These are phyloP conservation scores for Dermatemys mawii DNA, from an alignment of 2,113 vertebrate genomes.

Conservation along the genomic window DNA sequence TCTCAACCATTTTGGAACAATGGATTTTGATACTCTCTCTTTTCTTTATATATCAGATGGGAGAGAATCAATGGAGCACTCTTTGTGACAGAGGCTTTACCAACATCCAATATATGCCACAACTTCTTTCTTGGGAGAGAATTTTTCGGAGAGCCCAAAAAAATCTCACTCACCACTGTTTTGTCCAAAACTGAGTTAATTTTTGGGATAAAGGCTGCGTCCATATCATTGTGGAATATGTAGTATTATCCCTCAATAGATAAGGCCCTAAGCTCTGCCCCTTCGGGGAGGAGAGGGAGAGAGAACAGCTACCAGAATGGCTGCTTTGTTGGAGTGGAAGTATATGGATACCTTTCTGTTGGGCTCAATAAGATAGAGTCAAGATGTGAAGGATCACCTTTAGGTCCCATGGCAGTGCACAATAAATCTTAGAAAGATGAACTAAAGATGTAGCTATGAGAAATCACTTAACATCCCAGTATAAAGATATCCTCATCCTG, in stretches of 20 bases:
- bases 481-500: neutral
- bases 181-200: neutral
- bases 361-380: neutral
- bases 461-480: neutral
- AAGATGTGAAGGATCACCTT: neutral
- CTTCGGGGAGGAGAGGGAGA: neutral
- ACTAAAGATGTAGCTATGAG: neutral
- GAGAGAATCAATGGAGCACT: neutral
- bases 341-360: neutral
- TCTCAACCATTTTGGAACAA: neutral
- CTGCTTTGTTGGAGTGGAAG: neutral
- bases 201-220: too few species aligned
- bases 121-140: neutral
- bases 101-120: neutral
- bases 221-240: neutral
- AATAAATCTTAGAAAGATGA: neutral
- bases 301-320: neutral
- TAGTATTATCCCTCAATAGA: neutral
- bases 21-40: too few species aligned
- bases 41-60: neutral
- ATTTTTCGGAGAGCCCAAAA: neutral
- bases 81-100: neutral
- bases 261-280: neutral
- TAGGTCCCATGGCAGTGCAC: neutral
- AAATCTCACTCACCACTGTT: neutral